These are phyloP conservation scores for Ophion obscuratus DNA, from an alignment of 2,888 invertebrate species.

Conservation along the genomic window DNA sequence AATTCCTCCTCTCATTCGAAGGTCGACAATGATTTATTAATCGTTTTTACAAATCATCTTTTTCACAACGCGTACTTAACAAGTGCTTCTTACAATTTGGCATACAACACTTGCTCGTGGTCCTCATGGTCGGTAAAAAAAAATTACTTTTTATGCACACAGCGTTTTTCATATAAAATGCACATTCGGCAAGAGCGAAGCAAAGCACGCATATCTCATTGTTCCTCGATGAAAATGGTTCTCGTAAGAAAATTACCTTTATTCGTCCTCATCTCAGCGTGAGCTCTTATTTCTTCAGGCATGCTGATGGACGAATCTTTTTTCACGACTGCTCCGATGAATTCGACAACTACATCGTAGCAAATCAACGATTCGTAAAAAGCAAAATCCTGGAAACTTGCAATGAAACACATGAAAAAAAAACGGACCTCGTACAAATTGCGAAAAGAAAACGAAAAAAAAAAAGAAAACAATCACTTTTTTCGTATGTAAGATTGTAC, in stretches of 20 bases:
- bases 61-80: too few species aligned
- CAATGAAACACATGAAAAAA: not conserved
- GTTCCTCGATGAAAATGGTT: not conserved
- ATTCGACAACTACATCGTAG: slow-evolving; percentile 42
- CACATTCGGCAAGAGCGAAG: too few species aligned
- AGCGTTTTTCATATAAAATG: too few species aligned
- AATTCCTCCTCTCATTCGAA: too few species aligned
- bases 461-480: not conserved
- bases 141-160: too few species aligned
- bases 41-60: too few species aligned
- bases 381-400: not conserved
- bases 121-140: too few species aligned
- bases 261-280: not conserved
- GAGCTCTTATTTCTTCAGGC: slow-evolving; percentile 71
- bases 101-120: too few species aligned
- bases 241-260: not conserved
- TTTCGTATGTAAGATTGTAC: not conserved
- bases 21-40: too few species aligned
- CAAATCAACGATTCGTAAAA: slow-evolving; percentile 14
- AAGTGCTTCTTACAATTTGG: too few species aligned
- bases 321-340: slow-evolving; percentile 45
- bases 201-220: not conserved
- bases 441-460: too few species aligned
- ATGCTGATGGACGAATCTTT: slow-evolving; percentile 78
- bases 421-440: not conserved